Percentiles rank a stretch among this genome's conserved stretches.
Evolutionary conservation across 2,113 vertebrate species (phyloP).

Genomic region (Baryphthengus martii): DNA sequence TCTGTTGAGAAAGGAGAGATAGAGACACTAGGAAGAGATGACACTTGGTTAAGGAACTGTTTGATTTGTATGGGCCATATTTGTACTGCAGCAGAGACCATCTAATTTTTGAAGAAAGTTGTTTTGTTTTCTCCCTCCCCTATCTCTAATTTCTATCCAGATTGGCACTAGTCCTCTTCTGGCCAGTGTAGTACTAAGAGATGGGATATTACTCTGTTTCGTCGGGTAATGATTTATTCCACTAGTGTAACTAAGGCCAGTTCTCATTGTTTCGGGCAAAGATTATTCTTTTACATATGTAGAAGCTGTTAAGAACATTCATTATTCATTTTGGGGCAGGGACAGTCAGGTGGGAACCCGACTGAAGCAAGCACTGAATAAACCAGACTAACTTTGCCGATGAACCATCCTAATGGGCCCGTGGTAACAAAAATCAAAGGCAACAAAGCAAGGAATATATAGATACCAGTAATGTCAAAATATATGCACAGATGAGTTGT

Average conservation of each 20-base stretch:
- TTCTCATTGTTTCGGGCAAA: neutral
- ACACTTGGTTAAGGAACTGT: neutral
- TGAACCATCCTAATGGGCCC: neutral
- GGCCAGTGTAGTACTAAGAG: neutral
- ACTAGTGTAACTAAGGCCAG: neutral
- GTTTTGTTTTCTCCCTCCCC: neutral
- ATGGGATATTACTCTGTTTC: neutral
- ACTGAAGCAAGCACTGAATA: neutral
- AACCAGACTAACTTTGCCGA: neutral
- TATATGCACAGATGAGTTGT: neutral
- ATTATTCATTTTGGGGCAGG: neutral
- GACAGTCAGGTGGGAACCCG: neutral
- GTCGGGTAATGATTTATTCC: neutral
- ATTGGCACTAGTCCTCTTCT: neutral
- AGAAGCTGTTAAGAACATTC: neutral
- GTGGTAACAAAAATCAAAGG: neutral
- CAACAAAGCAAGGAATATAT: neutral
- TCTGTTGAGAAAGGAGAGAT: neutral
- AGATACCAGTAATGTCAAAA: neutral
- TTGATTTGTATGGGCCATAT: neutral
- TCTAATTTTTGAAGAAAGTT: neutral
- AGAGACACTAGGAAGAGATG: neutral
- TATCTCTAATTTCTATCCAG: neutral
- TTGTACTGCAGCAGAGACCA: neutral
- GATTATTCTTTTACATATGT: neutral